Base-by-base conservation (phyloP, 2,797 vertebrate genomes). In the Hephaestus fuliginosus region DNA sequence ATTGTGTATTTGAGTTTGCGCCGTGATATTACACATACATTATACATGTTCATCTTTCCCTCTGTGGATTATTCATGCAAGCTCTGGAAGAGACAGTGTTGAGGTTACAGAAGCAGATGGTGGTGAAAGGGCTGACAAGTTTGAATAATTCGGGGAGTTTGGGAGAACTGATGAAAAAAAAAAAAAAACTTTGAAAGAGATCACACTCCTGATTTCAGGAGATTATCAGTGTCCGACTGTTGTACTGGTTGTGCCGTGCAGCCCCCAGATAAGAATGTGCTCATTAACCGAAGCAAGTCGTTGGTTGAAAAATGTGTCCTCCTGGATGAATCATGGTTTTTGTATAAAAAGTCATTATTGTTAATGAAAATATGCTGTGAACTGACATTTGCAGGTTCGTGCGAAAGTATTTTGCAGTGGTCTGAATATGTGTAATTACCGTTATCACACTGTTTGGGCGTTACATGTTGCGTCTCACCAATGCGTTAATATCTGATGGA, bases 211-310 rank as follows among this genome's bases (percentile, higher is more conserved):
- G 86, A 91, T 89, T 89, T 86, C 18, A 74, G 63, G 57, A 86
- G 79, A 86, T 88, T 89, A 89, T 90, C 91, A 85, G 78, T 10
- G 63, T 72, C 68, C 56, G 44, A 73, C 89, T 88, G 82, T 86
- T 72, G 67, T 85, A 88, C 83, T 73, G 89, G 87, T 62, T 57
- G 49, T 74, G 43, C 76, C 83, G 81, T 92, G 90, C 76, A 69
- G 80, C 60, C 52, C 75, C n/a, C 44, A 85, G 92, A 94, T 93
- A 91, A 92, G 76, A 80, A 80, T n/a, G 36, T 70, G 70, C 67
- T 80, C 76, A 70, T 75, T 82, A 91, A 90, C 86, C 18, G 87
- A 81, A 86, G 76, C 22, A 43, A 75, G 80, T 28, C 8, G 39
- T 18, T 56, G 30, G 58, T 78, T 78, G 28, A 43, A 63, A 62